phyloP scores from a whole-genome alignment of 2,888 invertebrate genomes.

The Orthosia gothica region DNA sequence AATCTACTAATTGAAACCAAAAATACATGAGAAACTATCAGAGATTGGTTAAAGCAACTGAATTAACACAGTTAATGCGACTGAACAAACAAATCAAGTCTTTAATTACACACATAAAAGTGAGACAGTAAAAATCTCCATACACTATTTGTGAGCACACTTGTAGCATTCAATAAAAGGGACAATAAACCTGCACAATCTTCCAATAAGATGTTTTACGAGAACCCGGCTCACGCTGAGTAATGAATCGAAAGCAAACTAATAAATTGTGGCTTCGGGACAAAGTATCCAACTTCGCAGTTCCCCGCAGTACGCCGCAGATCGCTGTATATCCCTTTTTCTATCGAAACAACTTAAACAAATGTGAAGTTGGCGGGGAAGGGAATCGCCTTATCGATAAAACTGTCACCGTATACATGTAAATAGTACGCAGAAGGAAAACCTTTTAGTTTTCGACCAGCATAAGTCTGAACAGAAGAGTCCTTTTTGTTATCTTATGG shows the following conservation, averaged over 20 bases:
- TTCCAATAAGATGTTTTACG: conserved; percentile 75
- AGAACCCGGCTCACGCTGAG: conserved; percentile 69
- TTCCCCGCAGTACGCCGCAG: conserved; percentile 53
- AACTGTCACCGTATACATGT: conserved; percentile 65
- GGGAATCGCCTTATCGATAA: conserved; percentile 68
- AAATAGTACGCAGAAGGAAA: conserved; percentile 57
- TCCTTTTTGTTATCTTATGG: conserved; percentile 47
- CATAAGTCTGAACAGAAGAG: conserved; percentile 35
- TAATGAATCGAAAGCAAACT: conserved; percentile 82
- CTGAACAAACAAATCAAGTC: conserved; percentile 13
- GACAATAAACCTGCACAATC: conserved; percentile 77
- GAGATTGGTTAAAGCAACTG: neutral
- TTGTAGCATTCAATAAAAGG: conserved; percentile 71
- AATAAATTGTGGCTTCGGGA: conserved; percentile 80
- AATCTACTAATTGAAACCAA: neutral
- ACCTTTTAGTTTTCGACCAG: conserved; percentile 54
- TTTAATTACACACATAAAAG: conserved; percentile 52
- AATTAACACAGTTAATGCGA: neutral
- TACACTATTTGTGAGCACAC: conserved; percentile 57
- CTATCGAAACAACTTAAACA: conserved; percentile 70
- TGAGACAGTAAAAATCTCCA: conserved; percentile 31
- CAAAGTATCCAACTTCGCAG: conserved; percentile 74
- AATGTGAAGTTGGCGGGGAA: conserved; percentile 65
- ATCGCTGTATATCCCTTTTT: conserved; percentile 51
- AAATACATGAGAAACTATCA: neutral